Conservation (phyloP, 2,888 invertebrate species). For the Ethmia dodecea region DNA sequence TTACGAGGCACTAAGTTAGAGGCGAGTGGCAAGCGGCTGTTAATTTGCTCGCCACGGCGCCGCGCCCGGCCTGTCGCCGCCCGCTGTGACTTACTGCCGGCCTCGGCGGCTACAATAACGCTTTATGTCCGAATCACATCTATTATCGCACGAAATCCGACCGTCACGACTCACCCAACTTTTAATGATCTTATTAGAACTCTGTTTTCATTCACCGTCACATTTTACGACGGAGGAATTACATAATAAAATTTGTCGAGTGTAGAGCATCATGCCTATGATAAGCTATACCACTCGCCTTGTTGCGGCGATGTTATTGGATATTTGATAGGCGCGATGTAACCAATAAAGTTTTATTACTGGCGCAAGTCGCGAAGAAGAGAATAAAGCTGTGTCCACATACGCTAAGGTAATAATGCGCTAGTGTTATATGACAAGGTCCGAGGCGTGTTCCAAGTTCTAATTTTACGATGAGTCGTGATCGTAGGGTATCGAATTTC, state of each 20-base stretch:
- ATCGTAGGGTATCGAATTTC: slow-evolving; percentile 65
- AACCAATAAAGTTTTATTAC: slow-evolving; percentile 64
- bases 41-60: slow-evolving; percentile 64
- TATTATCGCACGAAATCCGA: slow-evolving; percentile 34
- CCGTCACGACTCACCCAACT: slow-evolving; percentile 26
- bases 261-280: slow-evolving; percentile 35
- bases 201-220: slow-evolving; percentile 30
- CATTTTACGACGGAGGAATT: slow-evolving; percentile 32
- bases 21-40: slow-evolving; percentile 68
- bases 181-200: slow-evolving; percentile 34
- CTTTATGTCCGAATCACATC: slow-evolving; percentile 42
- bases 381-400: slow-evolving; percentile 32
- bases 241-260: slow-evolving; percentile 45
- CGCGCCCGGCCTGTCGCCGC: slow-evolving; percentile 69
- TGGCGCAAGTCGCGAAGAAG: slow-evolving; percentile 48
- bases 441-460: slow-evolving; percentile 36
- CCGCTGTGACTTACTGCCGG: slow-evolving; percentile 65
- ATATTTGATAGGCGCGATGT: slow-evolving; percentile 61
- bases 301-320: slow-evolving; percentile 55
- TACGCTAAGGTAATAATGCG: slow-evolving; percentile 12
- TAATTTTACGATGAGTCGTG: slow-evolving; percentile 67
- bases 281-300: slow-evolving; percentile 46
- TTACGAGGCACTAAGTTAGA: slow-evolving; percentile 74
- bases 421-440: slow-evolving; percentile 16
- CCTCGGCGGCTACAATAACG: slow-evolving; percentile 32